Evolutionary conservation across 2,888 invertebrate genomes (phyloP), one percentile per base, ranked within the genome.

Genomic region (Parasteatoda lunata): DNA sequence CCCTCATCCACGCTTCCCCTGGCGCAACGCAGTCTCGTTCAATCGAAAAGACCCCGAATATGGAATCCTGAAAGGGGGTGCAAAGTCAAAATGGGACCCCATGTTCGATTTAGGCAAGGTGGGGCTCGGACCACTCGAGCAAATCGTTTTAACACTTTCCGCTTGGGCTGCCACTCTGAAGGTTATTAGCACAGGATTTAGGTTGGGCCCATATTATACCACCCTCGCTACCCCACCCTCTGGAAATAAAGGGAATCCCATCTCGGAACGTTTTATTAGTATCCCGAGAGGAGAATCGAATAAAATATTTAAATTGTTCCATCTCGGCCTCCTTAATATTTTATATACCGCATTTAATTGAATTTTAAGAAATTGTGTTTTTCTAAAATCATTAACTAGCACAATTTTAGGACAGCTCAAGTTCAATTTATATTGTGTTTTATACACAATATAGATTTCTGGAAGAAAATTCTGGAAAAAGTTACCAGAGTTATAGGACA

Each of bases 141-240:
- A 65, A 9, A 83, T 64, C 77, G 52, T 71, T 77, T 83, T 76
- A 83, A 83, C 83, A 83, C 77, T 71, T 83, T 70, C 64, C 70
- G 77, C 83, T 77, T 71, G 64, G 71, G 64, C 76, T 64, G 76
- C 65, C 71, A 15, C 49, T 51, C 52, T 7, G 48, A 9, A 66
- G 73, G 59, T 8, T 59, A 70, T 70, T 78, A 78, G 54, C 59
- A 70, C 59, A 48, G 45, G 3, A 52, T n/a, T 7, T 6, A 45
- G 49, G 15, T 30, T 30, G 68, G 77, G 68, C 59, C n/a, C 54
- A 8, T 3, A 30, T 11, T 5, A 45, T 48, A 13, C 30, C 52
- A 9, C 72, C 66, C 54, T n/a, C 54, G n/a, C 59, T 59, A 59
- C 54, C 59, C 59, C 59, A 9, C 59, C 59, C 13, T 8, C 0